A percentile compares a stretch with the other conserved stretches of the same genome.
Conservation (phyloP, 2,113 vertebrate genomes). For the Rhombomys opimus region DNA sequence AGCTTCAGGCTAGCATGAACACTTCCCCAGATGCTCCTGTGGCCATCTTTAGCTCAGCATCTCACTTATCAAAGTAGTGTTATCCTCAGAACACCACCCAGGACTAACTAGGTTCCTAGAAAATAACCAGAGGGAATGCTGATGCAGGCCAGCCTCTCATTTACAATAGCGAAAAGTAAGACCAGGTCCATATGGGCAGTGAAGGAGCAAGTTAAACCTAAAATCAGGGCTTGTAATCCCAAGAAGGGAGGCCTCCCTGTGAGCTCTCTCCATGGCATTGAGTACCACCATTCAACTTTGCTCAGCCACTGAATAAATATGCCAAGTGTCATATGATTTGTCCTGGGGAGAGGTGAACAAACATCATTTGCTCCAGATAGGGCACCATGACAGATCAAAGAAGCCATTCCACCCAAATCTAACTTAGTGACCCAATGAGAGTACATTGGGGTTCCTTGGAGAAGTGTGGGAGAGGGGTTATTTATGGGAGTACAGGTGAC, state of each 20-base stretch:
- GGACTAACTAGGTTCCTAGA: accelerated
- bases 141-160: neutral
- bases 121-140: neutral
- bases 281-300: neutral
- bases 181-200: neutral
- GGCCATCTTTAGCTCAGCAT: accelerated
- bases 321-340: neutral
- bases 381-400: neutral
- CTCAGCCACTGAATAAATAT: neutral
- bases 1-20: accelerated
- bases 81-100: neutral
- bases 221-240: neutral
- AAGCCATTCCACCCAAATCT: neutral
- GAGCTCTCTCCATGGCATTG: neutral
- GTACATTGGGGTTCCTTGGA: neutral
- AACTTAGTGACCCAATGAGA: neutral
- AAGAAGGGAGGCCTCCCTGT: neutral
- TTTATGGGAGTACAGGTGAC: neutral
- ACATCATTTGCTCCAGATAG: neutral
- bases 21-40: neutral
- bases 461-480: neutral
- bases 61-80: neutral
- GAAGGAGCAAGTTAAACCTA: neutral
- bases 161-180: neutral
- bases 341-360: neutral